Percentiles rank a stretch among this genome's conserved stretches.
These are phyloP conservation scores for Halyomorpha halys DNA, from an alignment of 1,140 invertebrate species.

Conservation along the genomic window DNA sequence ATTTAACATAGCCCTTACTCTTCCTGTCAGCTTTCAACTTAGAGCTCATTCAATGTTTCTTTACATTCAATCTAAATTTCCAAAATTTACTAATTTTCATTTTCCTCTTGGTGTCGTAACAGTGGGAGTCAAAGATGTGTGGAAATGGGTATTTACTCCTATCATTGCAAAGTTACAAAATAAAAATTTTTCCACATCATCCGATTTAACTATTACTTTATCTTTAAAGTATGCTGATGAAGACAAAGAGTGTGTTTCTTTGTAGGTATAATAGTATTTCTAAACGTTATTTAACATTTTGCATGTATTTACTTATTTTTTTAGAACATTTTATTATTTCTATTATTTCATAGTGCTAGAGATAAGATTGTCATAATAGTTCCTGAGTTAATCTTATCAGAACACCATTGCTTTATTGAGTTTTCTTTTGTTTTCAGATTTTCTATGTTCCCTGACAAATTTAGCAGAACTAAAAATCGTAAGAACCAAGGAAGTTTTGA, in stretches of 20 bases:
- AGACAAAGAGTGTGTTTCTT: slow-evolving; percentile 42
- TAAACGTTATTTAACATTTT: neutral
- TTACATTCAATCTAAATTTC: slow-evolving; percentile 34
- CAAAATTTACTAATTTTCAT: slow-evolving; percentile 30
- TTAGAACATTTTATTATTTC: too few species aligned
- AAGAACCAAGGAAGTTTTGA: slow-evolving; percentile 17
- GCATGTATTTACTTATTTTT: too few species aligned
- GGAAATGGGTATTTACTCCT: slow-evolving; percentile 47
- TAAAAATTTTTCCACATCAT: slow-evolving; percentile 39
- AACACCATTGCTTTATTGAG: slow-evolving; percentile 1
- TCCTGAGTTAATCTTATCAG: too few species aligned
- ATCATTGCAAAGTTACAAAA: slow-evolving; percentile 38
- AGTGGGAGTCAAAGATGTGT: slow-evolving; percentile 48
- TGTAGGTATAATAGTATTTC: slow-evolving; percentile 39
- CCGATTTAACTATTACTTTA: slow-evolving; percentile 45
- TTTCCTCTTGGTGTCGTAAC: slow-evolving; percentile 35
- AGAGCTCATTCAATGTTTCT: slow-evolving; percentile 41
- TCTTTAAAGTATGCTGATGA: slow-evolving; percentile 41
- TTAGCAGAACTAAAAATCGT: slow-evolving; percentile 8
- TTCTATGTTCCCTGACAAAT: slow-evolving; percentile 1
- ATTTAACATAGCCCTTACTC: slow-evolving; percentile 40
- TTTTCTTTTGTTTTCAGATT: slow-evolving; percentile 1
- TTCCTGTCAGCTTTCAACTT: slow-evolving; percentile 37
- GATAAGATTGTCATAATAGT: too few species aligned
- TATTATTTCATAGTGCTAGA: too few species aligned